Conservation (phyloP, 1,140 invertebrate species). For the Bombus haemorrhoidalis region DNA sequence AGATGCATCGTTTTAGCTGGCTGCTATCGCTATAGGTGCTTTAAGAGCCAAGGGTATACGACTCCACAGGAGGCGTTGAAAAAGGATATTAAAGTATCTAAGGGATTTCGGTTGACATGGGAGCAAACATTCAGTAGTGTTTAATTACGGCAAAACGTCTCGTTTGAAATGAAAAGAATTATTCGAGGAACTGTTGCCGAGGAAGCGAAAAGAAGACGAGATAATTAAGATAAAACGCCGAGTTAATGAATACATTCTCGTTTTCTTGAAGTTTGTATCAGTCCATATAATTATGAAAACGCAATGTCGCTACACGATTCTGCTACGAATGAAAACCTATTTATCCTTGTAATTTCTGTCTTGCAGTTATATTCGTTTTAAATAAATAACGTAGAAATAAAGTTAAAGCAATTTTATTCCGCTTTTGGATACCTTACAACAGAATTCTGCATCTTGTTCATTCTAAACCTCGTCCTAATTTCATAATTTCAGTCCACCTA, state of each 20-base stretch:
- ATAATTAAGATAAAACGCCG: background rate
- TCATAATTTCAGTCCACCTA: background rate
- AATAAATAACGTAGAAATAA: background rate
- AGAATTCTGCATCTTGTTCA: background rate
- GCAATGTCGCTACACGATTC: background rate
- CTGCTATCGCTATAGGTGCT: conserved; percentile 10
- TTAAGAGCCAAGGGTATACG: background rate
- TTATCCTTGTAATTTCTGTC: background rate
- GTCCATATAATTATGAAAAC: background rate
- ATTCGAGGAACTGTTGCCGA: background rate
- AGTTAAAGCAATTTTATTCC: no score
- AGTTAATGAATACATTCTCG: background rate
- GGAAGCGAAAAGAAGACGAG: background rate
- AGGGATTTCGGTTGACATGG: background rate
- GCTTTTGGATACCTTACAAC: background rate
- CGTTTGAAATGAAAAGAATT: background rate
- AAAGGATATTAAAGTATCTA: background rate
- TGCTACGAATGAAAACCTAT: background rate
- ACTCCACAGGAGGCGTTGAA: background rate
- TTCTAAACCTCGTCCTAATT: background rate
- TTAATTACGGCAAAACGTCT: background rate
- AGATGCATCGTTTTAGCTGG: conserved; percentile 39
- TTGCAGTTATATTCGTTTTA: no score
- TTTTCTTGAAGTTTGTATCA: background rate
- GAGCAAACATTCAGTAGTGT: background rate